A percentile compares a stretch with the other conserved stretches of the same genome.
Evolutionary conservation across 2,113 vertebrate genomes (phyloP).

Genomic region (Collichthys lucidus): DNA sequence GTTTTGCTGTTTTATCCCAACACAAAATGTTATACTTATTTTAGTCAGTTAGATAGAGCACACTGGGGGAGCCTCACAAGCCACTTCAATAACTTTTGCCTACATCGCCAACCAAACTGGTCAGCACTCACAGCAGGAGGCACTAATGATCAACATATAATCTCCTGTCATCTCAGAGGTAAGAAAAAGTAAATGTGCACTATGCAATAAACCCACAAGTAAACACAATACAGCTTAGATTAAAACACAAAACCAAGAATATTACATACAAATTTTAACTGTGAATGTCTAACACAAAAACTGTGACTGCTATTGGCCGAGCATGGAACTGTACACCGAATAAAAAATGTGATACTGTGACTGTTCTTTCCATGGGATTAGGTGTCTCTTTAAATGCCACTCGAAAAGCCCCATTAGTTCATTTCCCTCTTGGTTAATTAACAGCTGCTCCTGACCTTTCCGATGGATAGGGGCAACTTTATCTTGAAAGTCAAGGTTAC

Average conservation of each 20-base stretch:
- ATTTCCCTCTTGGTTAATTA: constrained; percentile 93
- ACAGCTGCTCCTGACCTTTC: constrained; percentile 88
- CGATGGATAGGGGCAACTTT: constrained; percentile 86
- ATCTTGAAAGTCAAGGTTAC: constrained; percentile 88
- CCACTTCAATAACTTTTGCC: neutral
- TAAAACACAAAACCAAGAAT: neutral
- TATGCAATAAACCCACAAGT: neutral
- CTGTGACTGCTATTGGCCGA: neutral
- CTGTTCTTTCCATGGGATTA: constrained; percentile 75
- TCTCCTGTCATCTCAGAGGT: neutral
- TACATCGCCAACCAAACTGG: neutral
- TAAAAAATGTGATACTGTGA: constrained; percentile 72
- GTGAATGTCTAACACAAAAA: constrained; percentile 21
- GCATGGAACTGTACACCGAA: constrained; percentile 57
- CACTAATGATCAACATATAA: constrained; percentile 54
- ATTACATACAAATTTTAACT: neutral
- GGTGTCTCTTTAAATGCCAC: constrained; percentile 85
- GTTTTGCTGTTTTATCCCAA: neutral
- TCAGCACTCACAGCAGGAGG: constrained; percentile 60
- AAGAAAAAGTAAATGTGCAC: neutral
- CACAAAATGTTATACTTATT: neutral
- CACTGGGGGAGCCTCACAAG: neutral
- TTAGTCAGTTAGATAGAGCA: neutral
- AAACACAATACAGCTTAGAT: neutral
- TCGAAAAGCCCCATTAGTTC: constrained; percentile 84